Evolutionary conservation across 2,888 invertebrate species (phyloP).

Genomic region (Drosophila eohydei): DNA sequence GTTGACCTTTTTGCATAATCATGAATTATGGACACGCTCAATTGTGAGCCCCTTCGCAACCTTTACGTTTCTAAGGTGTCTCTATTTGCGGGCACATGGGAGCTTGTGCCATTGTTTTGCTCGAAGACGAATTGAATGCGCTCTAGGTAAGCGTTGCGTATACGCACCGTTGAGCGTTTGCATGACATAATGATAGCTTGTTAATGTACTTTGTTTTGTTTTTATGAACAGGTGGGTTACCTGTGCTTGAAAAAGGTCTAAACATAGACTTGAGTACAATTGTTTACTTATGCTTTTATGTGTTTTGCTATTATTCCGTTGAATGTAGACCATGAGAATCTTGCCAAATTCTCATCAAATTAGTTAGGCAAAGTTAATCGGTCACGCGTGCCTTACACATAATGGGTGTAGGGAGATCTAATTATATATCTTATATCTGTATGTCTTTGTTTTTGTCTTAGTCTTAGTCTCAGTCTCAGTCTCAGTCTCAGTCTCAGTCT

Average conservation of each 20-base stretch:
- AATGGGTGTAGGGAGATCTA: too few species aligned
- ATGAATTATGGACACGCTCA: constrained; percentile 73
- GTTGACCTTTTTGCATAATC: constrained; percentile 79
- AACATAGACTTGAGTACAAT: not conserved
- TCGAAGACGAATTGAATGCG: constrained; percentile 39
- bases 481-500: not conserved
- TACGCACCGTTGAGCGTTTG: constrained; percentile 35
- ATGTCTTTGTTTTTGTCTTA: not conserved
- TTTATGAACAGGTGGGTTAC: not conserved
- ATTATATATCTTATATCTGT: too few species aligned
- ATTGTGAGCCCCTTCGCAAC: constrained; percentile 34
- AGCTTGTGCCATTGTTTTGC: constrained; percentile 41
- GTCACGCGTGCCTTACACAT: not conserved
- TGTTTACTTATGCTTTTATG: not conserved
- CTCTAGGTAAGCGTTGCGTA: constrained; percentile 50
- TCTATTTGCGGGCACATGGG: constrained; percentile 15
- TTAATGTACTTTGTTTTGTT: not conserved
- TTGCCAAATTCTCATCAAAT: not conserved
- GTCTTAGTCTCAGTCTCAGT: not conserved
- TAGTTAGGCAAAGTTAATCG: not conserved
- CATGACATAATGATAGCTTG: constrained; percentile 10
- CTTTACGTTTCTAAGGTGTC: constrained; percentile 33
- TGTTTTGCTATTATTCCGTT: not conserved
- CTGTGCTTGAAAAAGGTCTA: not conserved
- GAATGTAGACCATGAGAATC: constrained; percentile 4